phyloP scores from a whole-genome alignment of 2,888 invertebrate genomes.

The Falcaria lacertinaria region DNA sequence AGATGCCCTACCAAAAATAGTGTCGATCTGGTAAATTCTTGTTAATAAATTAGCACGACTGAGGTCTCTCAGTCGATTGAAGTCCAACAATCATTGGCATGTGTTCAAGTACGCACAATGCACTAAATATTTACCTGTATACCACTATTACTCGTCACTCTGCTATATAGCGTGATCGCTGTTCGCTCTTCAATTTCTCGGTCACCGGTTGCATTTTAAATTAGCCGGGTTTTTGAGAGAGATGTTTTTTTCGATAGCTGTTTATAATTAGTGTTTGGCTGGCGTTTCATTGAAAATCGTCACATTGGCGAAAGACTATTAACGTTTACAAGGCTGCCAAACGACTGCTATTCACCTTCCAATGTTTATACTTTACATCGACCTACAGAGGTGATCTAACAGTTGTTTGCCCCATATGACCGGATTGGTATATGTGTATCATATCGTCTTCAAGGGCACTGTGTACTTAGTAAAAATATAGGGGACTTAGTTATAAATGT shows the following conservation, averaged over 20 bases:
- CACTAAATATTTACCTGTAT: constrained; percentile 72
- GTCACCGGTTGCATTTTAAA: constrained; percentile 38
- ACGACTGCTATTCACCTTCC: constrained; percentile 34
- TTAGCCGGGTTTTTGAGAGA: constrained; percentile 39
- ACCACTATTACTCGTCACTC: constrained; percentile 50
- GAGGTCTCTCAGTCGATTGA: constrained; percentile 61
- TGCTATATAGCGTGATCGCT: constrained; percentile 35
- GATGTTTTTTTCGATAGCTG: constrained; percentile 45
- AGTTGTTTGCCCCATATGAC: constrained; percentile 12
- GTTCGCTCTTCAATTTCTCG: constrained; percentile 21
- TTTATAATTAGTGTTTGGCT: constrained; percentile 63
- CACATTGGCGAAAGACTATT: constrained; percentile 38
- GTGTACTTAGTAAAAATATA: too few species aligned
- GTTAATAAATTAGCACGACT: constrained; percentile 55
- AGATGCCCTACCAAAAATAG: constrained; percentile 39
- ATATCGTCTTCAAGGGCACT: constrained; percentile 16
- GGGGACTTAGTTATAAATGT: too few species aligned
- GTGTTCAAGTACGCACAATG: constrained; percentile 64
- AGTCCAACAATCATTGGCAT: constrained; percentile 71
- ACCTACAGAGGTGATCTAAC: constrained; percentile 13
- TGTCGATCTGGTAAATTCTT: constrained; percentile 48
- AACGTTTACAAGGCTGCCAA: constrained; percentile 39
- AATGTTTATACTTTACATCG: constrained; percentile 13
- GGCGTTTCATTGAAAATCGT: constrained; percentile 54
- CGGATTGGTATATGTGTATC: constrained; percentile 4